These are phyloP conservation scores for Poecile montanus DNA, from an alignment of 2,797 vertebrate genomes.

Conservation along the genomic window DNA sequence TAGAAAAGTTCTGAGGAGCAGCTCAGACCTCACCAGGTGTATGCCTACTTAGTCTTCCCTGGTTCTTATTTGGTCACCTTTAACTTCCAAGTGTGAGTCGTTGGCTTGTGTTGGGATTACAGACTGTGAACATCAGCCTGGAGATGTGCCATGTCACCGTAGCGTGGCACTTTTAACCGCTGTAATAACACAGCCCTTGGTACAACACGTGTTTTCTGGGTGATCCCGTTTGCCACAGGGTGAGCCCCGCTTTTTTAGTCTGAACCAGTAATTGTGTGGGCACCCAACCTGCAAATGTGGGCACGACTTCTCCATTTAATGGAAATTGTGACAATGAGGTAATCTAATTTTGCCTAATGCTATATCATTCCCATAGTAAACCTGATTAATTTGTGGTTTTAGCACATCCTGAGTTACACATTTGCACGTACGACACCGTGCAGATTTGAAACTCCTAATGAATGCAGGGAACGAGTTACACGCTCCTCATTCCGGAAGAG, in stretches of 20 bases:
- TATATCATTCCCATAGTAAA: background rate
- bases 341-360: background rate
- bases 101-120: background rate
- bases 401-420: background rate
- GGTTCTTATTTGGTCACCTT: background rate
- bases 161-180: background rate
- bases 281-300: background rate
- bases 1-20: background rate
- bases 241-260: background rate
- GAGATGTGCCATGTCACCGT: background rate
- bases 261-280: background rate
- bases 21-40: background rate
- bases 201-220: background rate
- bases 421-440: background rate
- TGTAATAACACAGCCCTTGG: background rate
- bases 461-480: background rate
- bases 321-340: background rate
- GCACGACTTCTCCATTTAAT: background rate
- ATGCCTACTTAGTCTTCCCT: background rate
- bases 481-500: background rate
- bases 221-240: background rate
- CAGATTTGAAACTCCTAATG: background rate
- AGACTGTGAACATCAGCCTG: background rate
- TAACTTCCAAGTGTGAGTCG: background rate
- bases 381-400: background rate